Percentiles rank a stretch among this genome's conserved stretches.
Conservation (phyloP, 1,140 invertebrate species). For the Cotesia glomerata region DNA sequence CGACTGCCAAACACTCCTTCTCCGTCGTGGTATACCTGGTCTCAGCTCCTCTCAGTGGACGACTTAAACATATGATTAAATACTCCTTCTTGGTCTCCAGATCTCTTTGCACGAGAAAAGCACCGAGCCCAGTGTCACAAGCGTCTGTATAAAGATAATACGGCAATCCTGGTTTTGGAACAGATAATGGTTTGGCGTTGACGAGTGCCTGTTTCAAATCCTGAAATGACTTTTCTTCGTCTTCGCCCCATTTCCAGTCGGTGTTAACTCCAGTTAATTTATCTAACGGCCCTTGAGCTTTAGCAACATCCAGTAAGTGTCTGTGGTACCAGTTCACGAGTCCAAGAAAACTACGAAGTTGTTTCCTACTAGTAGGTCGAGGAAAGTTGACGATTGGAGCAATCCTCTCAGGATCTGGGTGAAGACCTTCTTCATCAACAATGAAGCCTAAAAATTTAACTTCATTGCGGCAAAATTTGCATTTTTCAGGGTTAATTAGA, state of each 20-base stretch:
- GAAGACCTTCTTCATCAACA: neutral
- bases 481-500: constrained; percentile 2
- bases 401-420: neutral
- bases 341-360: neutral
- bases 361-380: constrained; percentile 2
- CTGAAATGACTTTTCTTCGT: constrained; percentile 10
- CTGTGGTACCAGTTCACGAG: constrained; percentile 17
- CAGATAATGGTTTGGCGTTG: constrained; percentile 6
- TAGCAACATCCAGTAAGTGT: neutral
- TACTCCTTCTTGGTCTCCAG: neutral
- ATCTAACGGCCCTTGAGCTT: constrained; percentile 24
- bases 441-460: neutral
- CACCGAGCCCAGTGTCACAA: constrained; percentile 18
- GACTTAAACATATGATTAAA: constrained; percentile 8
- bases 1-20: neutral
- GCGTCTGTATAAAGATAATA: constrained; percentile 27
- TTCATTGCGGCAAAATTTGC: neutral
- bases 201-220: constrained; percentile 15
- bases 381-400: neutral
- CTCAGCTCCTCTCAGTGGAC: neutral
- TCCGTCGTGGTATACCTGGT: neutral
- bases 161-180: constrained; percentile 2
- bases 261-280: constrained; percentile 20
- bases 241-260: constrained; percentile 24
- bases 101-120: constrained; percentile 4